These are phyloP conservation scores for Lapara coniferarum DNA, from an alignment of 2,888 invertebrate species.

Conservation along the genomic window DNA sequence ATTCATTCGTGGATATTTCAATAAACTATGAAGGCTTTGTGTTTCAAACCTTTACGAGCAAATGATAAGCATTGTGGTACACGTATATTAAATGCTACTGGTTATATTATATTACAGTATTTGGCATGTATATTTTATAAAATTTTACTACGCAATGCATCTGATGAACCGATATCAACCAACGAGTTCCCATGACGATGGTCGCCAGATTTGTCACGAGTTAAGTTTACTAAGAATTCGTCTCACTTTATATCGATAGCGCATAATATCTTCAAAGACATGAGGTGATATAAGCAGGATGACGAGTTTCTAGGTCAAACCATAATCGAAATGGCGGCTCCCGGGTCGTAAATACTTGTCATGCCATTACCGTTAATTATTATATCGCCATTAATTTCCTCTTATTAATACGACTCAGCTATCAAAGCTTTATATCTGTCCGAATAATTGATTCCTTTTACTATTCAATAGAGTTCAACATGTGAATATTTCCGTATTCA, in stretches of 20 bases:
- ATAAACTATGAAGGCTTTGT: conserved; percentile 6
- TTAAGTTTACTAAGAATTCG: too few species aligned
- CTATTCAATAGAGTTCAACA: background rate
- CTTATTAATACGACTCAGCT: background rate
- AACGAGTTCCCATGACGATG: too few species aligned
- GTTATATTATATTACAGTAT: too few species aligned
- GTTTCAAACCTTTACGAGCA: background rate
- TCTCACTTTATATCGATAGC: background rate
- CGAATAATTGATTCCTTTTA: background rate
- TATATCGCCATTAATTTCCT: conserved; percentile 2
- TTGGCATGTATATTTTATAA: too few species aligned
- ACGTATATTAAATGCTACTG: background rate
- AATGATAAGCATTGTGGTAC: background rate
- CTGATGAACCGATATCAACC: too few species aligned
- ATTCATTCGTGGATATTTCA: conserved; percentile 1
- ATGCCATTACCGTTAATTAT: background rate
- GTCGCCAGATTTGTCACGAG: too few species aligned
- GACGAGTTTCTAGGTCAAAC: background rate
- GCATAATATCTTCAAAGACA: background rate
- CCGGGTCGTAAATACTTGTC: background rate
- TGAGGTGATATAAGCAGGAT: too few species aligned
- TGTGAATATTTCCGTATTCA: background rate
- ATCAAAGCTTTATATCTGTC: background rate
- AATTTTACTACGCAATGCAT: too few species aligned
- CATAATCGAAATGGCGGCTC: background rate